Evolutionary conservation across 2,797 vertebrate genomes (phyloP), one percentile per base, ranked within the genome.

Genomic region (Notamacropus eugenii): DNA sequence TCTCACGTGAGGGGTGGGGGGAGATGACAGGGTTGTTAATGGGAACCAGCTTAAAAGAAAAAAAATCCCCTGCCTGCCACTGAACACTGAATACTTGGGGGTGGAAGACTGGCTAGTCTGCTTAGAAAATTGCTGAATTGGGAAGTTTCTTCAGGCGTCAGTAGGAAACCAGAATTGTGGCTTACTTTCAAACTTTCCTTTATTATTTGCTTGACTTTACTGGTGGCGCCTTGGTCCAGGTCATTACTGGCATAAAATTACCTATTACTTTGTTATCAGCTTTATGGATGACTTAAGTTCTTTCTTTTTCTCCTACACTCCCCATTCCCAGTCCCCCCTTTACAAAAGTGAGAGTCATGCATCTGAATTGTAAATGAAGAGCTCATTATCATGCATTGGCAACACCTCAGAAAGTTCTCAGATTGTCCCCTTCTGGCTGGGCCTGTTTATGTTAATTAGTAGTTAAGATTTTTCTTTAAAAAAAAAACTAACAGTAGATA

Each of bases 331-430:
- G 28, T 55, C 56, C 52, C 94, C 92, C 94, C 58, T 62, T 97
- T 40, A 97, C 58, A 97, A 93, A 97, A 98, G 93, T 67, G 94
- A 92, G 91, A 55, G 58, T 56, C 94, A 95, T 98, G 96, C 92
- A 96, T 98, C 97, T 96, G 94, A 98, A 98, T 97, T 97, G 97
- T 98, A 98, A 98, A 98, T 98, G 96, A 98, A 92, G 87, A 96
- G 59, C 1, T 87, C 93, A 97, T 98, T 97, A 98, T 97, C 96
- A 98, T 98, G 96, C 97, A 97, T 90, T 98, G 97, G 96, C 95
- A 97, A 90, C 90, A 95, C 94, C 97, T 98, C 96, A 98, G 96
- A 98, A 98, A 97, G 95, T 96, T 95, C 95, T 98, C 54, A 91
- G 95, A 93, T 97, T 97, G 97, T 90, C 96, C 97, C 97, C 95